These are phyloP conservation scores for Mallotus villosus DNA, from an alignment of 2,797 vertebrate genomes.

Conservation along the genomic window DNA sequence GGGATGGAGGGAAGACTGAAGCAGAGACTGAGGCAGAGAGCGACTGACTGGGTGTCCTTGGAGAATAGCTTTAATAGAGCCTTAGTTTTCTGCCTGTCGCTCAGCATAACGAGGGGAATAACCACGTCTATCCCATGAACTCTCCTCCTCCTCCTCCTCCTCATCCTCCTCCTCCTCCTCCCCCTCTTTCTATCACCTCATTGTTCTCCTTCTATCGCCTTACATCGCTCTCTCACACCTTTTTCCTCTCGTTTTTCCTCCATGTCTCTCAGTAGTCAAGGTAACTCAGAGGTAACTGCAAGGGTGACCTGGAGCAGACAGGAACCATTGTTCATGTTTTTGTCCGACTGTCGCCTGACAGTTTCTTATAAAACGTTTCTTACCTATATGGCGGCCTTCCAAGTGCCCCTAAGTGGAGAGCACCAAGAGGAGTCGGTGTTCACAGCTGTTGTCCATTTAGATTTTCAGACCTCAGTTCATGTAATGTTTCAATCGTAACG, in stretches of 20 bases:
- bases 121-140: conserved; percentile 38
- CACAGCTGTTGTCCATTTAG: not conserved
- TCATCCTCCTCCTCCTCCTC: conserved; percentile 14
- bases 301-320: conserved; percentile 36
- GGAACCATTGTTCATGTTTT: conserved; percentile 24
- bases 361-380: too few relatives aligned
- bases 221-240: not conserved
- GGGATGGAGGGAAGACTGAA: conserved; percentile 25
- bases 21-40: conserved; percentile 23
- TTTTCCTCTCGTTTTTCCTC: not conserved
- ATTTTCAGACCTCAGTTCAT: not conserved
- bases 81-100: conserved; percentile 67
- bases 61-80: conserved; percentile 63
- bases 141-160: conserved; percentile 17
- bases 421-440: not conserved
- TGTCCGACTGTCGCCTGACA: not conserved
- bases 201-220: conserved; percentile 15
- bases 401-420: not conserved
- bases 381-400: not conserved
- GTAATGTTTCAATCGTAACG: too few relatives aligned
- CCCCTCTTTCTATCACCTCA: conserved; percentile 5
- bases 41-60: conserved; percentile 49
- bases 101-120: conserved; percentile 68
- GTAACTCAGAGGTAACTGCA: conserved; percentile 39
- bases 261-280: conserved; percentile 32